Percentiles rank a stretch among this genome's conserved stretches.
These are phyloP conservation scores for Catocala fraxini DNA, from an alignment of 2,888 invertebrate genomes.

Conservation along the genomic window DNA sequence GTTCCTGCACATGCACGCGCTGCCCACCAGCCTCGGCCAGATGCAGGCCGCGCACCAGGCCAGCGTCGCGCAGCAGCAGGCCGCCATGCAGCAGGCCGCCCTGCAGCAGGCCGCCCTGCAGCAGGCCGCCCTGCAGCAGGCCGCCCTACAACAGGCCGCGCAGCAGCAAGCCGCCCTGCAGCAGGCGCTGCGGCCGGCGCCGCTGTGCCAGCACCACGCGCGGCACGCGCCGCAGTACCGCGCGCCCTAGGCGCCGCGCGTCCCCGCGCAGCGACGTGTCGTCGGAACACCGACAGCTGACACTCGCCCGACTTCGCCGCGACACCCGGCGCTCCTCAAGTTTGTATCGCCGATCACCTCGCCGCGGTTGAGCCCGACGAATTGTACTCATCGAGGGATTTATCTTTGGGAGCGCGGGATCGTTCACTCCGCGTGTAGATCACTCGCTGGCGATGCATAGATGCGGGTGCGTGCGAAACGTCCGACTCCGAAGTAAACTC, in stretches of 20 bases:
- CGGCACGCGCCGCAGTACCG: slow-evolving; percentile 57
- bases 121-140: slow-evolving; percentile 45
- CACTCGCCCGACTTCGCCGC: background rate
- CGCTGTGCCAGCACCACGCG: slow-evolving; percentile 70
- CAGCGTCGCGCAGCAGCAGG: slow-evolving; percentile 40
- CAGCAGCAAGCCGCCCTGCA: slow-evolving; percentile 22
- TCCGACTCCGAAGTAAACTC: background rate
- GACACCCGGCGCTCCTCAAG: too few relatives aligned
- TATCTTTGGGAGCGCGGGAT: background rate
- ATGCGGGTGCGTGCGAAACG: background rate
- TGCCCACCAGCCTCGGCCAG: slow-evolving; percentile 59
- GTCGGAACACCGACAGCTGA: too few relatives aligned
- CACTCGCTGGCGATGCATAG: slow-evolving; percentile 5
- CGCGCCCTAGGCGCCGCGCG: slow-evolving; percentile 40
- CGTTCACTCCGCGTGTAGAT: background rate
- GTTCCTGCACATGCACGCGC: slow-evolving; percentile 76
- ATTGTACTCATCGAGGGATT: too few relatives aligned
- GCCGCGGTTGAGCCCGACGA: too few relatives aligned
- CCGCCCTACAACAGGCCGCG: slow-evolving; percentile 11
- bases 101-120: slow-evolving; percentile 41
- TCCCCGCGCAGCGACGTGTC: background rate
- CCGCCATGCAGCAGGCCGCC: slow-evolving; percentile 44
- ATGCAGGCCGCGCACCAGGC: slow-evolving; percentile 54
- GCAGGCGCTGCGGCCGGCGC: slow-evolving; percentile 49
- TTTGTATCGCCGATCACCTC: too few relatives aligned